phyloP scores from a whole-genome alignment of 2,888 invertebrate genomes.

The Cepaea hortensis region DNA sequence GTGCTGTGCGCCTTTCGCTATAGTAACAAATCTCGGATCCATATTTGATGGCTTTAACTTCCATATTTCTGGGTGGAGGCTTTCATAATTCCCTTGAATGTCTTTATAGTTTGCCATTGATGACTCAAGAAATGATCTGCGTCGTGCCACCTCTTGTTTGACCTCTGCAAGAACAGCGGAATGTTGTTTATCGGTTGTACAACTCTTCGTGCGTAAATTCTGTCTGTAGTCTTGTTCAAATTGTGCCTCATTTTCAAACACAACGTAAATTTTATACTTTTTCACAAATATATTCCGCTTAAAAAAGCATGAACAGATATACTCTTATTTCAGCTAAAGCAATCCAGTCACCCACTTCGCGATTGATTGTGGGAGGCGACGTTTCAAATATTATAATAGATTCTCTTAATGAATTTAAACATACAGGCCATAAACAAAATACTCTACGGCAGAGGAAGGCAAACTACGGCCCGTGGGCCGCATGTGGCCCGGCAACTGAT shows the following conservation, averaged over 20 bases:
- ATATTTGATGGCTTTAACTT: slow-evolving; percentile 16
- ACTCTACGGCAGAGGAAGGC: too few relatives aligned
- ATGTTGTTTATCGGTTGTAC: slow-evolving; percentile 55
- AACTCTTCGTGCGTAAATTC: slow-evolving; percentile 56
- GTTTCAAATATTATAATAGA: too few relatives aligned
- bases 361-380: too few relatives aligned
- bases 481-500: too few relatives aligned
- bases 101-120: slow-evolving; percentile 25
- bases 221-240: slow-evolving; percentile 59
- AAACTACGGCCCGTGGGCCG: too few relatives aligned
- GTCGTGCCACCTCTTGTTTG: slow-evolving; percentile 11
- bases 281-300: slow-evolving; percentile 65
- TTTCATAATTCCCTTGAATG: slow-evolving; percentile 22
- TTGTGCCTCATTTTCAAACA: slow-evolving; percentile 56
- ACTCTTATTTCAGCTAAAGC: slow-evolving; percentile 6
- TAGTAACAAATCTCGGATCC: slow-evolving; percentile 37
- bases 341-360: too few relatives aligned
- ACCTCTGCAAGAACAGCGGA: slow-evolving; percentile 53
- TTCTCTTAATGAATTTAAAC: too few relatives aligned
- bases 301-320: slow-evolving; percentile 65
- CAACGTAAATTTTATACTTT: slow-evolving; percentile 60
- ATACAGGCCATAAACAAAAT: too few relatives aligned
- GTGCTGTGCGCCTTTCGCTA: slow-evolving; percentile 16
- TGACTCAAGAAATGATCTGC: slow-evolving; percentile 25
- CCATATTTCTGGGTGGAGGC: slow-evolving; percentile 25